Evolutionary conservation across 1,140 invertebrate genomes (phyloP), one percentile per base, ranked within the genome.

Genomic region (Leptopilina clavipes): DNA sequence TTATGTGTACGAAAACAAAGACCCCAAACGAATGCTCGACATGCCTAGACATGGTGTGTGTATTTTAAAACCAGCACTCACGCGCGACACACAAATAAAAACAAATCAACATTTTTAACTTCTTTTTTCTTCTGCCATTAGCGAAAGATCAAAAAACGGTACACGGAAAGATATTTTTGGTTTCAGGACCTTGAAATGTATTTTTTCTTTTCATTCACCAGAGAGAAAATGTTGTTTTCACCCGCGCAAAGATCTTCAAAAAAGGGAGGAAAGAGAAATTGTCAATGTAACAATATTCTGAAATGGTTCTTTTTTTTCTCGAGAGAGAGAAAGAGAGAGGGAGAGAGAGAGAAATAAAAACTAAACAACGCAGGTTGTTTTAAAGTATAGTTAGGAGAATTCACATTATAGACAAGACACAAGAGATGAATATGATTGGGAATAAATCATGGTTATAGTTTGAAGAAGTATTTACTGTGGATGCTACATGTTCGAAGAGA

Each of bases 161-260:
- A 65, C 31, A 1, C 11, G 31, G 1, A 59, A 59, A n/a, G 70
- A 45, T 71, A 71, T 71, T 71, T 71, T 71, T 11, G 70, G 3
- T 71, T 18, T n/a, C n/a, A n/a, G 43, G 75, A 73, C 79, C 79
- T 80, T 80, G 79, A 80, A 77, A 76, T 19, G 56, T 19, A 12
- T 22, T 59, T 56, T 56, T 10, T 25, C 56, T 65, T 31, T 65
- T 65, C 25, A 31, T n/a, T 65, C 9, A n/a, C n/a, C n/a, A n/a
- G n/a, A 8, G 22, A 8, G 25, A 65, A 76, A 76, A 22, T 71
- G n/a, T 71, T 31, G n/a, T n/a, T n/a, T n/a, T n/a, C n/a, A n/a
- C n/a, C n/a, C n/a, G n/a, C n/a, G n/a, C n/a, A n/a, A n/a, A n/a
- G n/a, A n/a, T n/a, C n/a, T n/a, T n/a, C n/a, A n/a, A n/a, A n/a